Base-by-base conservation (phyloP, 2,113 vertebrate genomes). In the Oophaga pumilio region DNA sequence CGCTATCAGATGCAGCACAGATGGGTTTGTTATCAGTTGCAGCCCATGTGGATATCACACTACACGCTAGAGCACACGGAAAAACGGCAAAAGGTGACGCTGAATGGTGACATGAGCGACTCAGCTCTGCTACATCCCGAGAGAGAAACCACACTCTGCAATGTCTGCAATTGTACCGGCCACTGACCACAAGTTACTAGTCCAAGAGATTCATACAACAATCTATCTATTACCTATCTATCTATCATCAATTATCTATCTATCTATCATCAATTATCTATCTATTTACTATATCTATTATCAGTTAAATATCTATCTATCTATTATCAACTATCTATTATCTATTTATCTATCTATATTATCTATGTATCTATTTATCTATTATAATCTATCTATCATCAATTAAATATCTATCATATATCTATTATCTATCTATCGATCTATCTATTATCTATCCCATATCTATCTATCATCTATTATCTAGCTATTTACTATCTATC, bases 311-410 rank as follows among this genome's bases (percentile, higher is more conserved):
- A 73, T 43, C 28, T 43, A 24, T 66, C 62, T 66, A 24, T 24
- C 28, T 73, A 73, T 73, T 28, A n/a, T n/a, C n/a, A n/a, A n/a
- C n/a, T n/a, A n/a, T n/a, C n/a, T n/a, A n/a, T n/a, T 49, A 68
- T 49, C 17, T 43, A 20, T 73, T 28, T 73, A 49, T 49, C 33
- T 73, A 43, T 73, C 28, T 73, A 43, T 73, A n/a, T 15, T 18
- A 73, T 73, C 69, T 73, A 73, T 73, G 26, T 73, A 73, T 73
- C 69, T 73, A 33, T 73, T 15, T 73, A 73, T 43, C 69, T 43
- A 5, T 2, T 43, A 43, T 18, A 14, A 73, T 17, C 59, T 62
- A 62, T 62, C 60, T 62, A 20, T 62, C 17, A 6, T 5, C 6
- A 13, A 15, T 4, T 62, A 62, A 20, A 17, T 62, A 62, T 10